These are phyloP conservation scores for Trematocara nigrifrons DNA, from an alignment of 2,113 vertebrate species.

Conservation along the genomic window DNA sequence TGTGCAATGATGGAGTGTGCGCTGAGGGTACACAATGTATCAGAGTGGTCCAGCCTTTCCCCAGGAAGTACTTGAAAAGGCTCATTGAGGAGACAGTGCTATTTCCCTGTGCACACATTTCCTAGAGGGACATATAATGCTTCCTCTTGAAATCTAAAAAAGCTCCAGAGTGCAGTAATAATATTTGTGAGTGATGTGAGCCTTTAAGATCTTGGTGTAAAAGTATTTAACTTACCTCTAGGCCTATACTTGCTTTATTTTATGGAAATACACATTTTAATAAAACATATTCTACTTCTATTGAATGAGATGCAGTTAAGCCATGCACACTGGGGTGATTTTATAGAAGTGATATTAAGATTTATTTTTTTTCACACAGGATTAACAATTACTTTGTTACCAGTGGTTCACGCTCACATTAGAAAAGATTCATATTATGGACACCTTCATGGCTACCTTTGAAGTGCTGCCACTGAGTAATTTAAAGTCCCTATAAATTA, in stretches of 20 bases:
- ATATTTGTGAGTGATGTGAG: constrained; percentile 11
- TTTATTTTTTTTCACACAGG: not conserved
- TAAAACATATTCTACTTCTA: not conserved
- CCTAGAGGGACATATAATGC: constrained; percentile 46
- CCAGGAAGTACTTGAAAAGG: constrained; percentile 74
- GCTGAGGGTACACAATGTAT: constrained; percentile 49
- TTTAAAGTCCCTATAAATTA: constrained; percentile 29
- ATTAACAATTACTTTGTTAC: not conserved
- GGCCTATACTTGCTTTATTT: not conserved
- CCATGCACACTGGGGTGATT: not conserved
- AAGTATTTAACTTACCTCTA: not conserved
- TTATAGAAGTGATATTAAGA: not conserved
- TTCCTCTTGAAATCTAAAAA: constrained; percentile 44
- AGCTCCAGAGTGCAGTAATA: constrained; percentile 23
- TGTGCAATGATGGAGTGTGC: constrained; percentile 28
- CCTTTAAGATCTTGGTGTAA: not conserved
- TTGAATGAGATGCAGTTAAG: not conserved
- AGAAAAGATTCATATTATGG: not conserved
- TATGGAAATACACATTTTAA: not conserved
- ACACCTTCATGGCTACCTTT: constrained; percentile 14
- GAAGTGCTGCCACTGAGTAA: constrained; percentile 34
- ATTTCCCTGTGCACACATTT: constrained; percentile 53
- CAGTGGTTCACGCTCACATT: not conserved
- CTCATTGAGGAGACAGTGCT: constrained; percentile 52
- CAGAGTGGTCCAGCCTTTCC: constrained; percentile 60